These are phyloP conservation scores for Mechanitis messenoides DNA, from an alignment of 2,888 invertebrate genomes.

Conservation along the genomic window DNA sequence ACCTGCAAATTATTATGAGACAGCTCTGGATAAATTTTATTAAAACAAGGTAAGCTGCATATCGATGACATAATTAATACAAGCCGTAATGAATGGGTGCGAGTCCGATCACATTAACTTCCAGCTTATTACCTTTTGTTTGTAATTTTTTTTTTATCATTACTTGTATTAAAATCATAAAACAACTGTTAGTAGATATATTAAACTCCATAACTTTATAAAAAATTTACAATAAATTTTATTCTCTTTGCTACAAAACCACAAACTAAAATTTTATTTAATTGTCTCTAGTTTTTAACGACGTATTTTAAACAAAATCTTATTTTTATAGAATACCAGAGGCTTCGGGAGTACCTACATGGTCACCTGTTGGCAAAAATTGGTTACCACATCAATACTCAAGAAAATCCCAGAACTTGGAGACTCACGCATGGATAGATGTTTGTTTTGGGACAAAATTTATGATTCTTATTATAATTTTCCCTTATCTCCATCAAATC, in stretches of 20 bases:
- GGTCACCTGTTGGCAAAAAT: slow-evolving; percentile 37
- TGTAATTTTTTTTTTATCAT: no score
- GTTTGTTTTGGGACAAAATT: slow-evolving; percentile 43
- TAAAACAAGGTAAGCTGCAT: not conserved
- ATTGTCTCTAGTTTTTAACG: no score
- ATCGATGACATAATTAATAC: no score
- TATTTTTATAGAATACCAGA: slow-evolving; percentile 40
- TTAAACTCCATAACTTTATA: no score
- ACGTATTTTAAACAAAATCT: not conserved
- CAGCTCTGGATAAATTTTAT: slow-evolving; percentile 1
- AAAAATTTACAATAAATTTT: no score
- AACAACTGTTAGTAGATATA: no score
- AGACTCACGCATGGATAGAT: slow-evolving; percentile 33
- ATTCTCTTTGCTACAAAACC: no score
- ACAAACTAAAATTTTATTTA: not conserved
- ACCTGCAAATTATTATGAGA: not conserved
- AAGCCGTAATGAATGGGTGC: no score
- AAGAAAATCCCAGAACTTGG: slow-evolving; percentile 33
- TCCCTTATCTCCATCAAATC: slow-evolving; percentile 36
- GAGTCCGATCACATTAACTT: no score
- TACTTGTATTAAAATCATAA: no score
- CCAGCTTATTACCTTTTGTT: no score
- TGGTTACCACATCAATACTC: slow-evolving; percentile 40
- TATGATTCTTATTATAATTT: slow-evolving; percentile 39
- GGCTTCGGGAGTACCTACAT: slow-evolving; percentile 29